These are phyloP conservation scores for Illadopsis cleaveri DNA, from an alignment of 2,113 vertebrate species.

Conservation along the genomic window DNA sequence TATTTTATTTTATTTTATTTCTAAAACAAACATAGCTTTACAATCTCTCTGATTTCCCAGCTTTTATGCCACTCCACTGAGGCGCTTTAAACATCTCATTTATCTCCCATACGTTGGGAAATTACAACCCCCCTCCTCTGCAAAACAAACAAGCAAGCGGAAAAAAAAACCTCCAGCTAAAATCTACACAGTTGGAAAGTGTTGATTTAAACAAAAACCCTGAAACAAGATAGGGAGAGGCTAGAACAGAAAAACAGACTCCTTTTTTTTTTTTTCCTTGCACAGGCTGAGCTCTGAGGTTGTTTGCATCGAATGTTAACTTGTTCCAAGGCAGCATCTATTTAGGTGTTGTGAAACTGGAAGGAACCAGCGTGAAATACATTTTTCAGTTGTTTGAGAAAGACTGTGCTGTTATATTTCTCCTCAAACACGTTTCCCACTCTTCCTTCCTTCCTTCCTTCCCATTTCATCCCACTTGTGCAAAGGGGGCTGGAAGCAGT, in stretches of 20 bases:
- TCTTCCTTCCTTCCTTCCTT: not conserved
- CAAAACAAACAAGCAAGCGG: conserved; percentile 43
- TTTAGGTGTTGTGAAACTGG: not conserved
- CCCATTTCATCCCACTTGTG: not conserved
- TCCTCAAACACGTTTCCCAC: not conserved
- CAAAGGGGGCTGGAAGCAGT: not conserved
- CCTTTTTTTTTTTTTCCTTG: not conserved
- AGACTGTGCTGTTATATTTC: not conserved
- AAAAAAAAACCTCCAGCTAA: conserved; percentile 21
- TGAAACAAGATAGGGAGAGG: conserved; percentile 8
- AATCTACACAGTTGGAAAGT: conserved; percentile 39
- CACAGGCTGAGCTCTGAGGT: not conserved
- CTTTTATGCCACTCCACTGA: conserved; percentile 47
- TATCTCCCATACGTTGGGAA: conserved; percentile 55
- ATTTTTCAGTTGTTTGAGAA: not conserved
- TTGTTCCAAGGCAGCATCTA: not conserved
- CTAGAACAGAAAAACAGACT: not conserved
- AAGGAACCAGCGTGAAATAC: not conserved
- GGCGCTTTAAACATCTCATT: conserved; percentile 62
- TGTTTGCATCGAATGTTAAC: conserved; percentile 10
- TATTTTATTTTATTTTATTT: conserved; percentile 62
- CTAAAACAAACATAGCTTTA: conserved; percentile 58
- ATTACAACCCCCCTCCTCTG: conserved; percentile 40
- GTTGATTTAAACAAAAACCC: conserved; percentile 55
- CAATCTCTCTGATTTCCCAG: conserved; percentile 52